Evolutionary conservation across 2,797 vertebrate genomes (phyloP).

Genomic region (Natrix natrix): DNA sequence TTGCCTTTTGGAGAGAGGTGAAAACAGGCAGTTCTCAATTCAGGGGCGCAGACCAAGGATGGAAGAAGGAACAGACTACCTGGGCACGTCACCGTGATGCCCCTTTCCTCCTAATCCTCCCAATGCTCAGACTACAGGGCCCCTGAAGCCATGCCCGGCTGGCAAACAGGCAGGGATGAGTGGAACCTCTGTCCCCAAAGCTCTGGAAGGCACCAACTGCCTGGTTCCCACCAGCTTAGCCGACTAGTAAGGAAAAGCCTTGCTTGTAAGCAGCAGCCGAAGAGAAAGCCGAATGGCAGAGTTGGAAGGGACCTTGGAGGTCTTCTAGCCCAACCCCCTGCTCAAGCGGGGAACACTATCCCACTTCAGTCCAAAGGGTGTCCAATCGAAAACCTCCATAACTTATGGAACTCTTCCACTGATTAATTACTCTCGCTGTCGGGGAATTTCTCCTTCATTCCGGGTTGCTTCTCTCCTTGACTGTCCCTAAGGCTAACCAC

Average conservation of each 20-base stretch:
- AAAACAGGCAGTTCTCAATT: not conserved
- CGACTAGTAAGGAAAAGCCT: not conserved
- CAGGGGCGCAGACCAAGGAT: no score
- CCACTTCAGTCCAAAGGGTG: not conserved
- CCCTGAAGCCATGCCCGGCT: not conserved
- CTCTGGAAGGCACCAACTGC: not conserved
- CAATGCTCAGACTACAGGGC: not conserved
- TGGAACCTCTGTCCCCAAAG: not conserved
- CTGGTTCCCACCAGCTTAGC: not conserved
- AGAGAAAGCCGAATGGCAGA: not conserved
- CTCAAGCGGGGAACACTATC: no score
- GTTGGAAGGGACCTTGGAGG: not conserved
- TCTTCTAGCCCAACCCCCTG: not conserved
- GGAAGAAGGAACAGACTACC: not conserved
- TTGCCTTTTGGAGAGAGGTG: not conserved
- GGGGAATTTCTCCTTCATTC: no score
- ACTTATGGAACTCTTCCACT: no score
- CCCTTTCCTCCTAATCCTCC: not conserved
- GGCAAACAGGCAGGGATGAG: not conserved
- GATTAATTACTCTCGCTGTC: no score
- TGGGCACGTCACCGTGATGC: not conserved
- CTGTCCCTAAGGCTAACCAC: not conserved
- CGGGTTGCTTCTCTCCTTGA: no score
- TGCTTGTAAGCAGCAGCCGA: not conserved
- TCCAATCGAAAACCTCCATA: not conserved